phyloP scores from a whole-genome alignment of 2,797 vertebrate species.

The Microcaecilia unicolor region DNA sequence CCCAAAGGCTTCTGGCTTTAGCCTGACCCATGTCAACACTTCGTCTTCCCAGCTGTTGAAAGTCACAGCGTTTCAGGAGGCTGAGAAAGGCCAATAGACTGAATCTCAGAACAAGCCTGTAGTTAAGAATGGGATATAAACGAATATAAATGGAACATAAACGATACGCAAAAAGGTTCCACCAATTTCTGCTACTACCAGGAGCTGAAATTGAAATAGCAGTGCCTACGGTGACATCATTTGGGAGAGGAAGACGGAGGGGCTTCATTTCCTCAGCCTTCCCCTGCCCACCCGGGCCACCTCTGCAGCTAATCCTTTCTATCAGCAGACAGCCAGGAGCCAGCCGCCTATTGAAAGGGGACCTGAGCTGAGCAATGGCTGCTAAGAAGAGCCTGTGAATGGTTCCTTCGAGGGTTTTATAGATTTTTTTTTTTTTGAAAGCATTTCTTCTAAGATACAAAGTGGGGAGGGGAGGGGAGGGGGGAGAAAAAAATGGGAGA shows the following conservation, averaged over 20 bases:
- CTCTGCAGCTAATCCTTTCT: slow-evolving; percentile 34
- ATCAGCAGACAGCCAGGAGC: slow-evolving; percentile 44
- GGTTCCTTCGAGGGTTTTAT: slow-evolving; percentile 33
- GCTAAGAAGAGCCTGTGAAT: slow-evolving; percentile 29
- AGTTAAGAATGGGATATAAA: too few species aligned
- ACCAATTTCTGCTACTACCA: too few species aligned
- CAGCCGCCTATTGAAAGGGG: slow-evolving; percentile 24
- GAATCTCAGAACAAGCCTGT: too few species aligned
- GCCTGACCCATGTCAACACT: too few species aligned
- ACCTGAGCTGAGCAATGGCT: slow-evolving; percentile 20
- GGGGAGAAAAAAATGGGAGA: background rate
- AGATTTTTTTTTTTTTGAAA: slow-evolving; percentile 41
- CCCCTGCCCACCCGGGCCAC: background rate
- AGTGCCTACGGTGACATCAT: slow-evolving; percentile 6
- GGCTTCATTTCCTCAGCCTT: background rate
- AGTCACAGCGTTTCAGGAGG: too few species aligned
- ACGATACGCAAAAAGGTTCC: too few species aligned
- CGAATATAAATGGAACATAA: too few species aligned
- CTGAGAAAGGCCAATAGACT: too few species aligned
- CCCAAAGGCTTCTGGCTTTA: too few species aligned
- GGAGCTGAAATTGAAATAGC: background rate
- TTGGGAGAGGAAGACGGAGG: background rate
- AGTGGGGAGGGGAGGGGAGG: background rate
- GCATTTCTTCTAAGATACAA: slow-evolving; percentile 23
- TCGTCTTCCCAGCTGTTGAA: too few species aligned